Percentiles rank a stretch among this genome's conserved stretches.
Evolutionary conservation across 1,140 invertebrate genomes (phyloP).

Genomic region (Pseudomyrmex concolor): DNA sequence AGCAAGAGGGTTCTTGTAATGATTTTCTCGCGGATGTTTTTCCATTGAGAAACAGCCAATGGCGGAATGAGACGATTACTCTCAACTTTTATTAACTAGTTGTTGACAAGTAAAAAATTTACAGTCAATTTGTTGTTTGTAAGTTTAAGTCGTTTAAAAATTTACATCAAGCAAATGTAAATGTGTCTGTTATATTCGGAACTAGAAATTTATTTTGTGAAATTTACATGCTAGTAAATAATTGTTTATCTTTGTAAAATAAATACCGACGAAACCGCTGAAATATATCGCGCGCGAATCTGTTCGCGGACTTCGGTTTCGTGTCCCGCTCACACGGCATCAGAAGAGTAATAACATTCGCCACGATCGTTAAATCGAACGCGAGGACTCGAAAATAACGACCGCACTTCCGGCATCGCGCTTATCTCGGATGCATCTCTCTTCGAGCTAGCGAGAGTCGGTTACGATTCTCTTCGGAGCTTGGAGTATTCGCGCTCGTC

Average conservation of each 20-base stretch:
- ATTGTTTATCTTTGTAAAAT: too few species aligned
- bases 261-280: too few species aligned
- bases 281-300: too few species aligned
- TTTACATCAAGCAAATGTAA: too few species aligned
- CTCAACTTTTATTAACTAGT: neutral
- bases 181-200: too few species aligned
- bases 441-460: neutral
- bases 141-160: too few species aligned
- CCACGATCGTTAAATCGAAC: conserved; percentile 9
- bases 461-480: conserved; percentile 26
- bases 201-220: too few species aligned
- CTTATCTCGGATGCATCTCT: conserved; percentile 36
- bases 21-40: conserved; percentile 45
- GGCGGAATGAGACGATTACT: neutral
- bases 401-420: conserved; percentile 13
- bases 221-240: too few species aligned
- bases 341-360: neutral
- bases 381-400: conserved; percentile 30
- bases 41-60: neutral
- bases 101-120: neutral
- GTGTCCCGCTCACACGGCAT: neutral
- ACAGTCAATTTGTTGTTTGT: too few species aligned
- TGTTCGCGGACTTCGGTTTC: neutral
- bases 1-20: conserved; percentile 36
- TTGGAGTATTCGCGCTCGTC: conserved; percentile 36